Conservation (phyloP, 2,797 vertebrate genomes). For the Novumbra hubbsi region DNA sequence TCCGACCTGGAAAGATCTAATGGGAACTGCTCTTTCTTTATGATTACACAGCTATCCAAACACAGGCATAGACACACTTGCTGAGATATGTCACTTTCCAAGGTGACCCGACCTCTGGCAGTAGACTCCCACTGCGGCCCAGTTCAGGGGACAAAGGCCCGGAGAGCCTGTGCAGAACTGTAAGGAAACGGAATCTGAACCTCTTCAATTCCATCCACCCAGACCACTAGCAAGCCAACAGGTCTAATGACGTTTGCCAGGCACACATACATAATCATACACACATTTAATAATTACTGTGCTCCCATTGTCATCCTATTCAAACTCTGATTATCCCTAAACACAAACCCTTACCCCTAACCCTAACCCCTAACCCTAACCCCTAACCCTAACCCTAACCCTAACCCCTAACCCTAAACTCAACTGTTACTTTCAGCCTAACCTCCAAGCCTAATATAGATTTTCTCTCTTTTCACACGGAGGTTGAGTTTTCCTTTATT, state of each 20-base stretch:
- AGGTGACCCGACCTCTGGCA: conserved; percentile 40
- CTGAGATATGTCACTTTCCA: conserved; percentile 51
- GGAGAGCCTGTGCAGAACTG: background rate
- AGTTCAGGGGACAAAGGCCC: conserved; percentile 3
- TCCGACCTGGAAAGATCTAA: background rate
- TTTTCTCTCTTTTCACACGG: too few relatives aligned
- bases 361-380: too few relatives aligned
- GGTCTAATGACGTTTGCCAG: conserved; percentile 12
- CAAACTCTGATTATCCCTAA: too few relatives aligned
- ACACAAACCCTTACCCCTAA: background rate
- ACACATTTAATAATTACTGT: background rate
- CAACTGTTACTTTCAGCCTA: too few relatives aligned
- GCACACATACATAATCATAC: background rate
- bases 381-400: background rate
- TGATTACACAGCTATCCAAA: background rate
- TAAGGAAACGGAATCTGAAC: conserved; percentile 15
- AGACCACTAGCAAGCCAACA: conserved; percentile 8
- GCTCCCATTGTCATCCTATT: too few relatives aligned
- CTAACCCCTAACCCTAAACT: background rate
- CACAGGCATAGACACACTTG: conserved; percentile 13
- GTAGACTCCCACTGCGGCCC: conserved; percentile 18
- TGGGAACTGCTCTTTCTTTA: background rate
- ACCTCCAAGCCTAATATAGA: too few relatives aligned
- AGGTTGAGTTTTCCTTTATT: too few relatives aligned
- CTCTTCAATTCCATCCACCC: conserved; percentile 29